Conservation (phyloP, 2,888 invertebrate genomes). For the Opisthograptis luteolata region DNA sequence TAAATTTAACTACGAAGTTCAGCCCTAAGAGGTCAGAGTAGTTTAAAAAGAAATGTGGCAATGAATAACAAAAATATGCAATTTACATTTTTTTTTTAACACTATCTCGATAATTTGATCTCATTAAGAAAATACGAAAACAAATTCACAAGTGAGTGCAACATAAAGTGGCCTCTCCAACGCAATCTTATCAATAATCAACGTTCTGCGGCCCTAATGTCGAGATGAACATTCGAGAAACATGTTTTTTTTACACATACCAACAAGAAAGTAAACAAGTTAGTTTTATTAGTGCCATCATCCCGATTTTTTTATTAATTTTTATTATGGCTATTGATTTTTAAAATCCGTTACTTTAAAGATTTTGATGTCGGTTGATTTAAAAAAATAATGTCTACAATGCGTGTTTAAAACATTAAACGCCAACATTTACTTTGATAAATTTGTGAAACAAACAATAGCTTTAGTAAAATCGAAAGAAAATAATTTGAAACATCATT, state of each 20-base stretch:
- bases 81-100: background rate
- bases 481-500: too few species aligned
- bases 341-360: background rate
- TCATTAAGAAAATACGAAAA: slow-evolving; percentile 10
- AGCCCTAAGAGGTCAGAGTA: too few species aligned
- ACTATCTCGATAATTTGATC: slow-evolving; percentile 8
- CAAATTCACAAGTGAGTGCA: slow-evolving; percentile 5
- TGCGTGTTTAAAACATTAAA: too few species aligned
- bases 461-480: too few species aligned
- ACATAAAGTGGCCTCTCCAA: slow-evolving; percentile 10
- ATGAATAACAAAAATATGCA: too few species aligned
- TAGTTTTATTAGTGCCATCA: slow-evolving; percentile 2
- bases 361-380: too few species aligned
- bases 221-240: background rate
- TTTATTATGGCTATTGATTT: background rate
- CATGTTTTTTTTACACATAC: slow-evolving; percentile 16
- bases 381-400: too few species aligned
- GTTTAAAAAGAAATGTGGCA: too few species aligned
- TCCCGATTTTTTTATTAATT: slow-evolving; percentile 16
- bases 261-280: slow-evolving; percentile 18
- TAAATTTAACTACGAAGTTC: too few species aligned
- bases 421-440: too few species aligned
- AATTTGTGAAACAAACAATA: too few species aligned
- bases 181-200: slow-evolving; percentile 12
- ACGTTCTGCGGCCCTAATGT: slow-evolving; percentile 2